Evolutionary conservation across 2,797 vertebrate species (phyloP).

Genomic region (Hydrocynus forskahlii): DNA sequence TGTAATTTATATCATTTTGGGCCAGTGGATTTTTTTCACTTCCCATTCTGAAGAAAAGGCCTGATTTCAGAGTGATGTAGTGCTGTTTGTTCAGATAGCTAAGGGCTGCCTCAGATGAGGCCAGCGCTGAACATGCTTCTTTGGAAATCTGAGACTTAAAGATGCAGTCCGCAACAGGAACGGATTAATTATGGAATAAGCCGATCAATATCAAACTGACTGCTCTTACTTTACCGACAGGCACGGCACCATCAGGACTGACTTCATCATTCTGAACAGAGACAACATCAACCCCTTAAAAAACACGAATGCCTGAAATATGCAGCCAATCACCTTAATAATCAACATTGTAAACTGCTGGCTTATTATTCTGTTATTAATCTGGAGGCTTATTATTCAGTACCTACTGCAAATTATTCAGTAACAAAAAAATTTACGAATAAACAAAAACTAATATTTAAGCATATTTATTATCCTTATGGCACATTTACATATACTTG

Average conservation of each 20-base stretch:
- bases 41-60: slow-evolving; percentile 49
- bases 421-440: background rate
- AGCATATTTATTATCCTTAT: background rate
- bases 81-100: slow-evolving; percentile 21
- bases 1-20: slow-evolving; percentile 84
- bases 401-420: background rate
- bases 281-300: background rate
- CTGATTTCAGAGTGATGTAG: slow-evolving; percentile 47
- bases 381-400: background rate
- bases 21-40: slow-evolving; percentile 63
- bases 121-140: background rate
- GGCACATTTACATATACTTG: background rate
- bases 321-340: background rate
- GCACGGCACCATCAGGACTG: background rate
- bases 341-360: background rate
- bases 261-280: background rate
- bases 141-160: slow-evolving; percentile 1
- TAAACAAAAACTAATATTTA: too few relatives aligned
- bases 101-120: slow-evolving; percentile 13
- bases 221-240: slow-evolving; percentile 3
- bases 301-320: background rate
- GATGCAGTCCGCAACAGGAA: slow-evolving; percentile 13
- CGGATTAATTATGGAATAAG: slow-evolving; percentile 12
- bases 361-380: background rate
- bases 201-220: background rate